Evolutionary conservation across 2,888 invertebrate species (phyloP).

Genomic region (Lucinisca nassula): DNA sequence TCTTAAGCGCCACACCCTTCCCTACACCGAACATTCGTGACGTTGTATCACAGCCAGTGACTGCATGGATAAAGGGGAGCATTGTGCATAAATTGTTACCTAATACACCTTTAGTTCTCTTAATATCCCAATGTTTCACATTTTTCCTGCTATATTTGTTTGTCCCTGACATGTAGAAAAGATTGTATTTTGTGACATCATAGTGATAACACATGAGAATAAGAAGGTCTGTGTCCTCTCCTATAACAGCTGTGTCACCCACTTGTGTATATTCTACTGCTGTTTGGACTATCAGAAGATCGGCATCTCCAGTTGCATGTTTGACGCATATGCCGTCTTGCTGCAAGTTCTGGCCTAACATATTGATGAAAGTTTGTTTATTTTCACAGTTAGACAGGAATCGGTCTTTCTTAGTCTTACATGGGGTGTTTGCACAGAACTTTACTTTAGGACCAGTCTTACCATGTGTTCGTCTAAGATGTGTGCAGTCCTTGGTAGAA

Average conservation of each 20-base stretch:
- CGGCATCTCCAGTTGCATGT: conserved; percentile 74
- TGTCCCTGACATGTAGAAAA: too few species aligned
- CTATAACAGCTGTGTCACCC: conserved; percentile 61
- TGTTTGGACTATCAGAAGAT: conserved; percentile 71
- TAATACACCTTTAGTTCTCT: conserved; percentile 1
- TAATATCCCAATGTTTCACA: too few species aligned
- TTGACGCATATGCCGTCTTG: conserved; percentile 23
- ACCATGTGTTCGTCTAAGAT: conserved; percentile 55
- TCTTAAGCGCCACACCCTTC: conserved; percentile 44
- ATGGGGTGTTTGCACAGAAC: conserved; percentile 59
- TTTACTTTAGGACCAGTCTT: conserved; percentile 37
- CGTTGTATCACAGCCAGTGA: conserved; percentile 70
- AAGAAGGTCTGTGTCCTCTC: conserved; percentile 79
- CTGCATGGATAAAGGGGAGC: conserved; percentile 66
- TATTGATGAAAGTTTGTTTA: conserved; percentile 72
- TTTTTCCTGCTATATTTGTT: too few species aligned
- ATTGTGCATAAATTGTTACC: conserved; percentile 40
- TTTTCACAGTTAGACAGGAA: conserved; percentile 68
- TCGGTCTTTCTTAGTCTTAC: conserved; percentile 52
- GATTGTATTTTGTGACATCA: neutral
- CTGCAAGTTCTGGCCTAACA: conserved; percentile 49
- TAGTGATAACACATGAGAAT: conserved; percentile 69
- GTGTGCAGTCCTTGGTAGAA: conserved; percentile 25
- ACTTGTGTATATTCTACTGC: conserved; percentile 49
- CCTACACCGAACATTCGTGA: conserved; percentile 59